These are phyloP conservation scores for Notodonta ziczac DNA, from an alignment of 2,888 invertebrate species.

Conservation along the genomic window DNA sequence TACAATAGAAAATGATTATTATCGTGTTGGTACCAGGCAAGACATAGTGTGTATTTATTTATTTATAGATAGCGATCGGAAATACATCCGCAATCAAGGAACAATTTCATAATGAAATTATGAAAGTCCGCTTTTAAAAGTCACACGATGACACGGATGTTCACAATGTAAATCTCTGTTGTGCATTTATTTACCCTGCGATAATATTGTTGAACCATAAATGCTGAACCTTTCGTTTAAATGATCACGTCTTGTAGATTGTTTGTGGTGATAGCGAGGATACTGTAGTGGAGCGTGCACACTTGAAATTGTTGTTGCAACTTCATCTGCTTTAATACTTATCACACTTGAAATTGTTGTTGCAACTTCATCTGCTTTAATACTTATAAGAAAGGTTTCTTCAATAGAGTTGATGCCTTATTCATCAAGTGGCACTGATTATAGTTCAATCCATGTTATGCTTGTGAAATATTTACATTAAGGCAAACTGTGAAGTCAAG, in stretches of 20 bases:
- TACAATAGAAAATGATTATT: too few species aligned
- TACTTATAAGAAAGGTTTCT: too few species aligned
- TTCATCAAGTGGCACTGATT: too few species aligned
- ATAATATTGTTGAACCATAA: slow-evolving; percentile 6
- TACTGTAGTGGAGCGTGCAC: neutral
- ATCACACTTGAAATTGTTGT: neutral
- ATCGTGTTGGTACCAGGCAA: too few species aligned
- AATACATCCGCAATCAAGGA: neutral
- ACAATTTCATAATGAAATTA: neutral
- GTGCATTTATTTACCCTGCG: slow-evolving; percentile 9
- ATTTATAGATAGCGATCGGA: neutral
- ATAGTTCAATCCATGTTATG: too few species aligned
- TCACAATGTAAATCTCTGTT: slow-evolving; percentile 1
- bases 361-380: too few species aligned
- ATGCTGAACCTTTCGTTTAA: slow-evolving; percentile 11
- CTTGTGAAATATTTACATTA: too few species aligned
- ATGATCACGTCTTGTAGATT: slow-evolving; percentile 12
- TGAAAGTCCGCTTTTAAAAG: slow-evolving; percentile 1
- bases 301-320: neutral
- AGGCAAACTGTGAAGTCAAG: too few species aligned
- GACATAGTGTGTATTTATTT: neutral
- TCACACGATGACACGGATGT: slow-evolving; percentile 4
- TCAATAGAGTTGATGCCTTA: too few species aligned
- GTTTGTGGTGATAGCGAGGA: slow-evolving; percentile 5
- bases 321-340: too few species aligned